Percentiles rank a stretch among this genome's conserved stretches.
Evolutionary conservation across 2,113 vertebrate species (phyloP).

Genomic region (Colaptes auratus): DNA sequence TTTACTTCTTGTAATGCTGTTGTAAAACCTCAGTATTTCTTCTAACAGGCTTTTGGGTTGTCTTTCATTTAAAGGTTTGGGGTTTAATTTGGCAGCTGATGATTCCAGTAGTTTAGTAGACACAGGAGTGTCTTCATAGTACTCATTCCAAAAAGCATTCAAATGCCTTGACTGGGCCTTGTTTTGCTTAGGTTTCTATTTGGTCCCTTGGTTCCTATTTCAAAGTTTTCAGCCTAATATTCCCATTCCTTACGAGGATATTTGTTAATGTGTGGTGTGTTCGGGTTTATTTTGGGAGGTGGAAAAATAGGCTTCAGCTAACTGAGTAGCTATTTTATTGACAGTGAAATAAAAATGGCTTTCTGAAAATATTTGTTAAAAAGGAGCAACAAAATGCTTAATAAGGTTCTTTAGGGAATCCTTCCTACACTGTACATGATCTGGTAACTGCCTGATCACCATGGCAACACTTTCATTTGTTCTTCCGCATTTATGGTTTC

Average conservation of each 20-base stretch:
- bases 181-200: neutral
- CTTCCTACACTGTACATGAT: slow-evolving; percentile 45
- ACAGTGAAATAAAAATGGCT: slow-evolving; percentile 3
- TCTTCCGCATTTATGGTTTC: slow-evolving; percentile 47
- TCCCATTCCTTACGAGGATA: neutral
- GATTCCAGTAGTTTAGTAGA: neutral
- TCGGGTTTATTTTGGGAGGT: neutral
- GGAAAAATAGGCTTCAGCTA: neutral
- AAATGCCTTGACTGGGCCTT: neutral
- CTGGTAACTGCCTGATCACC: slow-evolving; percentile 47
- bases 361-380: slow-evolving; percentile 45
- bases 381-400: slow-evolving; percentile 36
- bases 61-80: neutral
- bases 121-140: neutral
- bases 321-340: neutral
- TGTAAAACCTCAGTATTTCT: neutral
- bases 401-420: slow-evolving; percentile 58
- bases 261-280: neutral
- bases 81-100: neutral
- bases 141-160: neutral
- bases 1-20: neutral
- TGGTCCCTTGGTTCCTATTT: neutral
- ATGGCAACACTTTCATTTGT: slow-evolving; percentile 68
- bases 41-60: neutral
- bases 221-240: neutral